Evolutionary conservation across 2,888 invertebrate genomes (phyloP).

Genomic region (Laothoe populi): DNA sequence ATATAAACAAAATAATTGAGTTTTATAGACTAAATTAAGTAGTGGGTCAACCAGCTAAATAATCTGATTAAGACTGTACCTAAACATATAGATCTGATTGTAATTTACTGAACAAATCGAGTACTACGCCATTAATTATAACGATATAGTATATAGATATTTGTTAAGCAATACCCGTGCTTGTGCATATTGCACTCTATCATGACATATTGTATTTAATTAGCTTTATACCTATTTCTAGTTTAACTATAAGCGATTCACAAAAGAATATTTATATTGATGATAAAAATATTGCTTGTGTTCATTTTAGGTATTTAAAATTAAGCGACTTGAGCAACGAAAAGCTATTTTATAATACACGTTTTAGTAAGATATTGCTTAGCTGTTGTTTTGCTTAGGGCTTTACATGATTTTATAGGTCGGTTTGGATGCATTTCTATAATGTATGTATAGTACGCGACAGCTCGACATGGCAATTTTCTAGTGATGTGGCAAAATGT

Average conservation of each 20-base stretch:
- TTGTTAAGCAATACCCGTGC: not conserved
- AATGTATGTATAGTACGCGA: not conserved
- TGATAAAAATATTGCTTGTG: conserved; percentile 12
- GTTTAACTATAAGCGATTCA: conserved; percentile 5
- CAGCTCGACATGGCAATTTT: no score
- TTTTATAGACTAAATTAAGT: no score
- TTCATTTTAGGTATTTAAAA: conserved; percentile 6
- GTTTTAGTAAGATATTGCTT: conserved; percentile 13
- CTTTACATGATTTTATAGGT: not conserved
- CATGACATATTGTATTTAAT: conserved; percentile 6
- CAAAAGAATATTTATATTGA: not conserved
- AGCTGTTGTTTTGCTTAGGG: not conserved
- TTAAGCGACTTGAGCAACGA: conserved; percentile 18
- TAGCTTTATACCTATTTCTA: conserved; percentile 1
- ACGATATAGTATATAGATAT: conserved; percentile 3
- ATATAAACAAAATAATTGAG: no score
- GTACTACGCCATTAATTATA: not conserved
- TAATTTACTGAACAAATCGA: conserved; percentile 10
- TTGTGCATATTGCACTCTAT: conserved; percentile 2
- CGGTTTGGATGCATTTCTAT: not conserved
- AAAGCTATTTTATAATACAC: conserved; percentile 29
- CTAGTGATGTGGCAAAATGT: no score
- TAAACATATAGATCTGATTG: not conserved
- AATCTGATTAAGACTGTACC: not conserved
- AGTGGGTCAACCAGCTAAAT: not conserved